phyloP scores from a whole-genome alignment of 2,888 invertebrate genomes.

The Doris montereyensis region DNA sequence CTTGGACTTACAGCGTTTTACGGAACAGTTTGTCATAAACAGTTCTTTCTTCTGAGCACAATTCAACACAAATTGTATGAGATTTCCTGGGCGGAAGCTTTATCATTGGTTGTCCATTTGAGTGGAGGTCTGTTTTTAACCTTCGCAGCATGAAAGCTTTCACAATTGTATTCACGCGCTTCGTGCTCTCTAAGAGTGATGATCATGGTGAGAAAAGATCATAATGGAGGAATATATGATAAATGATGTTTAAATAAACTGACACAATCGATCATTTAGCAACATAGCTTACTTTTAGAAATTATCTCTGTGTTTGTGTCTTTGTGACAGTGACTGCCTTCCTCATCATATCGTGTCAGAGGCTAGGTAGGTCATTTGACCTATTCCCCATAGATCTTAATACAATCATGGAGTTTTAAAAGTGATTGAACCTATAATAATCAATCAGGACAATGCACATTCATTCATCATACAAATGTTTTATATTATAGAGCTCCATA shows the following conservation, averaged over 20 bases:
- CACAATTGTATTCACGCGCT: slow-evolving; percentile 80
- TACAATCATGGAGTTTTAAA: too few species aligned
- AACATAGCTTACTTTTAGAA: too few species aligned
- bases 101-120: slow-evolving; percentile 75
- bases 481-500: too few species aligned
- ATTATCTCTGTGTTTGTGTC: too few species aligned
- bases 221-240: neutral
- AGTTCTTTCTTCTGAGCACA: slow-evolving; percentile 72
- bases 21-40: slow-evolving; percentile 82
- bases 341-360: too few species aligned
- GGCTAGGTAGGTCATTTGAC: too few species aligned
- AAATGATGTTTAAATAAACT: neutral
- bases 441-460: too few species aligned
- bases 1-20: slow-evolving; percentile 72
- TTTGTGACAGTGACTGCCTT: too few species aligned
- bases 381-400: too few species aligned
- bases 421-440: too few species aligned
- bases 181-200: slow-evolving; percentile 12
- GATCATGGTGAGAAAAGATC: neutral
- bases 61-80: slow-evolving; percentile 61
- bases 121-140: slow-evolving; percentile 86
- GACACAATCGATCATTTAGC: neutral
- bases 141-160: slow-evolving; percentile 88
- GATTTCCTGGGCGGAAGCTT: slow-evolving; percentile 81
- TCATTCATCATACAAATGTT: too few species aligned